Conservation (phyloP, 2,113 vertebrate species). For the Micronycteris hirsuta region DNA sequence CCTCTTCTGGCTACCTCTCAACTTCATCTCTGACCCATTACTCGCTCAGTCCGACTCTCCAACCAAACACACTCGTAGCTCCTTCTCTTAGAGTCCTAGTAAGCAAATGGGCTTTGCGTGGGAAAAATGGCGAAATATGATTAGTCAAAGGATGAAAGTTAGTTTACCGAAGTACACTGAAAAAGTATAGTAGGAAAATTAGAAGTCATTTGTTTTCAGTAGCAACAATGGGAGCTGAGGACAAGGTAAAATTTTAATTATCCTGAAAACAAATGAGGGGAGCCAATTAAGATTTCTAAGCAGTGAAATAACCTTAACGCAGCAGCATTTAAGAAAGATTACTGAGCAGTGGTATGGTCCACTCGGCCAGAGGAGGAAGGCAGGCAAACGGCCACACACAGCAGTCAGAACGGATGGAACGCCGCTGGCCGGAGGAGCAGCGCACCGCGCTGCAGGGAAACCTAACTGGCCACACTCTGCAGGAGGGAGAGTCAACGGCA, state of each 20-base stretch:
- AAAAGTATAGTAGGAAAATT: not conserved
- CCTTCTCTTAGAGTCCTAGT: not conserved
- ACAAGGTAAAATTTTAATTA: not conserved
- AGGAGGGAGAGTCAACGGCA: not conserved
- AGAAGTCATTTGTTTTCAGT: not conserved
- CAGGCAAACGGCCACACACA: not conserved
- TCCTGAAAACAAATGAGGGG: not conserved
- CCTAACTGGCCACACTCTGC: not conserved
- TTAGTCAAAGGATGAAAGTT: not conserved
- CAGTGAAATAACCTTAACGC: not conserved
- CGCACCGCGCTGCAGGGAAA: not conserved
- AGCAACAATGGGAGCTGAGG: not conserved
- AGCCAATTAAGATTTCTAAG: not conserved
- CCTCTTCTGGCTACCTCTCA: not conserved
- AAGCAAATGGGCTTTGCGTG: not conserved
- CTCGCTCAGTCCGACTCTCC: not conserved
- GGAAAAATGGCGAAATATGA: not conserved
- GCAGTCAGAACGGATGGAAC: not conserved
- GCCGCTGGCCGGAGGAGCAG: not conserved
- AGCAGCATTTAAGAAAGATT: not conserved
- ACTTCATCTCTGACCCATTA: not conserved
- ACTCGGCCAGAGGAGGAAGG: not conserved
- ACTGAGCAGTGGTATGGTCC: not conserved
- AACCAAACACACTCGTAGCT: not conserved
- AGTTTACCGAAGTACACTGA: not conserved